A percentile compares a stretch with the other conserved stretches of the same genome.
These are phyloP conservation scores for Scopus umbretta DNA, from an alignment of 2,113 vertebrate species.

Conservation along the genomic window DNA sequence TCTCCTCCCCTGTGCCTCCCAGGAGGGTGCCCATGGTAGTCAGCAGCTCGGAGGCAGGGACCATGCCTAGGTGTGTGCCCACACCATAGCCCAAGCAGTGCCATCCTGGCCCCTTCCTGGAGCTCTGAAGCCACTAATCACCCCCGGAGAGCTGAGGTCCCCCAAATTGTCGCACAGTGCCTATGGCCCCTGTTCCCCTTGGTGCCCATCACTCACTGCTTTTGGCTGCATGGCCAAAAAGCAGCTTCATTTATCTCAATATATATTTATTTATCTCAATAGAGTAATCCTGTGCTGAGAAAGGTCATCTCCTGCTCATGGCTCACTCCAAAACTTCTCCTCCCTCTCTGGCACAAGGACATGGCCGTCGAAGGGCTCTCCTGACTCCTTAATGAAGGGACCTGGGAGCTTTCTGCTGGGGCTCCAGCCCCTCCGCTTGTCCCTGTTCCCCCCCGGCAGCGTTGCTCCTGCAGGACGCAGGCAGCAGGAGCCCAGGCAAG, in stretches of 20 bases:
- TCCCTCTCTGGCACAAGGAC: background rate
- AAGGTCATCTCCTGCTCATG: background rate
- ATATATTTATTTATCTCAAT: background rate
- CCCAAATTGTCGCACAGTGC: background rate
- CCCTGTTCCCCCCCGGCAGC: fast-evolving
- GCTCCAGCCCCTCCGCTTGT: background rate
- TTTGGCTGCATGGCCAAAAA: background rate
- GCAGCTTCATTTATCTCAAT: background rate
- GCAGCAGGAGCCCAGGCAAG: background rate
- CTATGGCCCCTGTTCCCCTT: background rate
- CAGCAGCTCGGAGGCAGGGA: fast-evolving
- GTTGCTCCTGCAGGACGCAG: background rate
- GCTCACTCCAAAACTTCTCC: background rate
- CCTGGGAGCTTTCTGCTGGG: background rate
- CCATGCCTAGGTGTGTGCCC: background rate
- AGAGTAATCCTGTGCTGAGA: background rate
- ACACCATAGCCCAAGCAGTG: fast-evolving
- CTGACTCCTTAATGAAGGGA: background rate
- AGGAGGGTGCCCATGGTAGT: background rate
- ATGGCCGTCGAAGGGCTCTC: background rate
- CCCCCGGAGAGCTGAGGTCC: background rate
- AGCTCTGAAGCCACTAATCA: background rate
- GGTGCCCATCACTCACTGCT: background rate
- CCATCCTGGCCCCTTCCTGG: background rate
- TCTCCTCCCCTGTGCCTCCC: background rate